These are phyloP conservation scores for Myotis brandtii DNA, from an alignment of 2,113 vertebrate species.

Conservation along the genomic window DNA sequence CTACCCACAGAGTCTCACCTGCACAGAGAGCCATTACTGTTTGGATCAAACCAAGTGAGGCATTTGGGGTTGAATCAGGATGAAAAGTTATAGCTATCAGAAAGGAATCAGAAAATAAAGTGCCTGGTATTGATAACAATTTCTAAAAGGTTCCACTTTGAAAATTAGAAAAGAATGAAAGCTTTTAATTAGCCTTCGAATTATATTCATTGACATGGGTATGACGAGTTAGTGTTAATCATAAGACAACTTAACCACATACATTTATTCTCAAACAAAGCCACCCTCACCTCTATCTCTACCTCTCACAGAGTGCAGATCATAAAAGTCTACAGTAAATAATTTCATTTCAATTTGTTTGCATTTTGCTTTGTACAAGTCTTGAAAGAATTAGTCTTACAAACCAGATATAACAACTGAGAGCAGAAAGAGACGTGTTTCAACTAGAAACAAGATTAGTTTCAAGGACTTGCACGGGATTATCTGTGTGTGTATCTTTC, in stretches of 20 bases:
- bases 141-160: neutral
- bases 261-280: neutral
- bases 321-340: constrained; percentile 50
- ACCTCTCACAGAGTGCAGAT: neutral
- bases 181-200: neutral
- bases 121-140: neutral
- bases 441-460: neutral
- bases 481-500: neutral
- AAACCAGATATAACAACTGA: constrained; percentile 40
- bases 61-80: neutral
- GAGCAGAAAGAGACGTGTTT: neutral
- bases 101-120: neutral
- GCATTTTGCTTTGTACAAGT: constrained; percentile 39
- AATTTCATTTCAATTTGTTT: constrained; percentile 52
- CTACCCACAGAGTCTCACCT: neutral
- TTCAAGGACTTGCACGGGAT: constrained; percentile 13
- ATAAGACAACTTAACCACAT: neutral
- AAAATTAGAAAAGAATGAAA: neutral
- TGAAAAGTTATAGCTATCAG: neutral
- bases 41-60: neutral
- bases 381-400: constrained; percentile 45
- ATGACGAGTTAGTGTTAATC: neutral
- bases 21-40: neutral
- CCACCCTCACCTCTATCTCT: neutral
- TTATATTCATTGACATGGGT: neutral